Evolutionary conservation across 1,140 invertebrate species (phyloP).

Genomic region (Acyrthosiphon pisum): DNA sequence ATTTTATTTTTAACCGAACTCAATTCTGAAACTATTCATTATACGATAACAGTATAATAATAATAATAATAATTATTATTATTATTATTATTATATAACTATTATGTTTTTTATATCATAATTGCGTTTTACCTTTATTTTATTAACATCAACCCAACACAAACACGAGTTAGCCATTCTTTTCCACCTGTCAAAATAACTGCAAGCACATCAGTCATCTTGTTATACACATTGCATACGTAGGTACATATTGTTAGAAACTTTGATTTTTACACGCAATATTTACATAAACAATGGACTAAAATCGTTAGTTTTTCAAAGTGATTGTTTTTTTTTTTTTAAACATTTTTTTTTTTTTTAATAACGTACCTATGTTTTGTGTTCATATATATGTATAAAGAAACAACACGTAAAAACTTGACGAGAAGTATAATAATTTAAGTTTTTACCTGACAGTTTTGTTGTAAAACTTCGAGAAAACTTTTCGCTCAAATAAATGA

Average conservation of each 20-base stretch:
- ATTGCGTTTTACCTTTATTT: neutral
- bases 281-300: constrained; percentile 37
- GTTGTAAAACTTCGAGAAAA: neutral
- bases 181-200: neutral
- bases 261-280: constrained; percentile 29
- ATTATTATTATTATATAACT: neutral
- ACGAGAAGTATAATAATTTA: neutral
- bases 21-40: neutral
- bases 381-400: neutral
- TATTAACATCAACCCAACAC: neutral
- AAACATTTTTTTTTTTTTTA: neutral
- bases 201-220: neutral
- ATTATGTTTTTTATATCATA: neutral
- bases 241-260: neutral
- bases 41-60: no score
- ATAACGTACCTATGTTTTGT: neutral
- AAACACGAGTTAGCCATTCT: neutral
- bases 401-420: neutral
- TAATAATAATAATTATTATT: no score
- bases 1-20: neutral
- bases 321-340: neutral
- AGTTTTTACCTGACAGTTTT: neutral
- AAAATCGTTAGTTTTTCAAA: neutral
- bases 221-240: neutral
- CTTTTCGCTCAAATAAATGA: neutral